phyloP scores from a whole-genome alignment of 2,113 vertebrate species.

The Gymnogyps californianus region DNA sequence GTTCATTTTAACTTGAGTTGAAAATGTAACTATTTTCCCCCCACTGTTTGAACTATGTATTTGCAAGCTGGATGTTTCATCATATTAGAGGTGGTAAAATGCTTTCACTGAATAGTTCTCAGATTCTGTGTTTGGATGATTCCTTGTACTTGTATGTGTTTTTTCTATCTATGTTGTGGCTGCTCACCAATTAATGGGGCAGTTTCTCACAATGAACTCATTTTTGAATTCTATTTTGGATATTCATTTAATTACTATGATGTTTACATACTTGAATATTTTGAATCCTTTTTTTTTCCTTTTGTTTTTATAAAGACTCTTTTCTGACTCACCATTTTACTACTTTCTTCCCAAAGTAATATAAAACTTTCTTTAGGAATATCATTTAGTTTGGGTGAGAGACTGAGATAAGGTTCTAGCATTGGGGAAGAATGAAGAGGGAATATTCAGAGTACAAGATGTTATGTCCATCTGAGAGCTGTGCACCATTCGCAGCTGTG shows the following conservation, averaged over 20 bases:
- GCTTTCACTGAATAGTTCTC: background rate
- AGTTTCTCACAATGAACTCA: background rate
- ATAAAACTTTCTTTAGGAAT: background rate
- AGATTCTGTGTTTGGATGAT: background rate
- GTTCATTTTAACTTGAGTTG: background rate
- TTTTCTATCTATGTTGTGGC: background rate
- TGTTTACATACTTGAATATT: background rate
- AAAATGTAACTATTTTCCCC: background rate
- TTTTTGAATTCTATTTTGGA: background rate
- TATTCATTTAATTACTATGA: background rate
- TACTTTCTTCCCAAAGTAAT: background rate
- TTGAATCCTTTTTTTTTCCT: background rate
- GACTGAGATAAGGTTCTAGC: background rate
- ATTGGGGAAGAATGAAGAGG: background rate
- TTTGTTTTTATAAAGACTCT: background rate
- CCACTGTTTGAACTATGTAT: background rate
- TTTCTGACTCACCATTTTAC: background rate
- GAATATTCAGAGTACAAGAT: background rate
- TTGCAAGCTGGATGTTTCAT: background rate
- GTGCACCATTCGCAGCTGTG: background rate
- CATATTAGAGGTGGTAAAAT: background rate
- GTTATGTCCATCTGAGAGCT: background rate
- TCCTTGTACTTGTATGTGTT: background rate
- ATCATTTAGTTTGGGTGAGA: background rate
- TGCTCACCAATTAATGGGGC: background rate